A percentile compares a stretch with the other conserved stretches of the same genome.
These are phyloP conservation scores for Stegodyphus mimosarum DNA, from an alignment of 1,140 invertebrate species.

Conservation along the genomic window DNA sequence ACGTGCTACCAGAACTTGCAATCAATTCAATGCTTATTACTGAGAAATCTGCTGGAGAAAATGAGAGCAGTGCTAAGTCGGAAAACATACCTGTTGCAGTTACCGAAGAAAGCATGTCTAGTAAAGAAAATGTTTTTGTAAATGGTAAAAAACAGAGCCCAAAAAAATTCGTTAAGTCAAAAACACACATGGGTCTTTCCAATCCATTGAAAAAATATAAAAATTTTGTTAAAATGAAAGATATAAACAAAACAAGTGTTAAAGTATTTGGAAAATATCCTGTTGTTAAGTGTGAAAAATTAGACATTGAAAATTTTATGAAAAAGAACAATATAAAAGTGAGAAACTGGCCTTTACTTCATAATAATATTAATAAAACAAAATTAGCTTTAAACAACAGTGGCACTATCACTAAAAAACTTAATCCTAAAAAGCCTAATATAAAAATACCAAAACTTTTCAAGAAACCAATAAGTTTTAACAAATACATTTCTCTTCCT, in stretches of 20 bases:
- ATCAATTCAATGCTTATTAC: not conserved
- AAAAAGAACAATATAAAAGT: conserved; percentile 47
- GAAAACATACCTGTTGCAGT: not conserved
- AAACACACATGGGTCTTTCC: conserved; percentile 1
- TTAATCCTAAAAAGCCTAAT: not conserved
- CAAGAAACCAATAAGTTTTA: conserved; percentile 42
- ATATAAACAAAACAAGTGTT: conserved; percentile 32
- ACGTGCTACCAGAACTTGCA: not conserved
- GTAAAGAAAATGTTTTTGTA: conserved; percentile 8
- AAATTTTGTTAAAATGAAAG: conserved; percentile 20
- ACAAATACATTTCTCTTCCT: not conserved
- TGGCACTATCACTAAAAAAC: not conserved
- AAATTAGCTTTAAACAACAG: not conserved
- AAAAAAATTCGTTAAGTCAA: not conserved
- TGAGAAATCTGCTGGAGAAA: not conserved
- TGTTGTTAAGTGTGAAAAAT: conserved; percentile 38
- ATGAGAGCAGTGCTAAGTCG: not conserved
- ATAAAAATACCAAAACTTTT: conserved; percentile 27
- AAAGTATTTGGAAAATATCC: conserved; percentile 43
- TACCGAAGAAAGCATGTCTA: not conserved
- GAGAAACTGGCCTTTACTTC: conserved; percentile 35
- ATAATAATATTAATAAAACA: conserved; percentile 2
- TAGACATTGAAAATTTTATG: conserved; percentile 43
- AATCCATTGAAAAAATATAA: conserved; percentile 29
- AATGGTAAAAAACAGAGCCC: not conserved